Evolutionary conservation across 2,888 invertebrate species (phyloP), one percentile per base, ranked within the genome.

Genomic region (Agrochola macilenta): DNA sequence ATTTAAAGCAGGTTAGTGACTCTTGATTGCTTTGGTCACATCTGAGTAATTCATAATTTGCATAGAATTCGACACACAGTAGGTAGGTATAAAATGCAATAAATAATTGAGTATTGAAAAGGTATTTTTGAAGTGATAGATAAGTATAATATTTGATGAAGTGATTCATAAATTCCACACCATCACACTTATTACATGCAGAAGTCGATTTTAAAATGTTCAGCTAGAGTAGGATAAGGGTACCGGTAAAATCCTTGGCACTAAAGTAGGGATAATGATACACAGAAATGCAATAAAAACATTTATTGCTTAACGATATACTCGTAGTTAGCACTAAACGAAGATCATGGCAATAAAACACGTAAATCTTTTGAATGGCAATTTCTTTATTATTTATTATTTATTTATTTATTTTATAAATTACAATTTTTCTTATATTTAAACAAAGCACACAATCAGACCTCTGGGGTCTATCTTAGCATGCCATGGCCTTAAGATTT

Each of bases 201-300:
- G 7, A 14, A 35, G 57, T 49, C 12, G 20, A 49, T n/a, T 76
- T 11, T 39, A n/a, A 43, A 61, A 26, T 52, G 35, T 57, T 77
- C 14, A 49, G 23, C 14, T n/a, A 17, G 17, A 46, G 7, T n/a
- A n/a, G 23, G 35, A 68, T 61, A 57, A 66, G 52, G 43, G 66
- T 52, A 54, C 46, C 26, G n/a, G 68, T 49, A 54, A 66, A 86
- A 78, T 66, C 78, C 71, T 75, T 87, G 65, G 70, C 35, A 71
- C 61, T 68, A 70, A 71, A 72, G 46, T 39, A n/a, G 35, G 43
- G 39, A 71, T 72, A 71, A 84, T 58, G 61, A 46, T 73, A 61
- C 65, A 66, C 39, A 74, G 69, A 71, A 79, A 87, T 72, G 71
- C n/a, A 76, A 76, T 74, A 76, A 79, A 81, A 78, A 49, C n/a